Conservation (phyloP, 1,140 invertebrate genomes). For the Uloborus diversus region DNA sequence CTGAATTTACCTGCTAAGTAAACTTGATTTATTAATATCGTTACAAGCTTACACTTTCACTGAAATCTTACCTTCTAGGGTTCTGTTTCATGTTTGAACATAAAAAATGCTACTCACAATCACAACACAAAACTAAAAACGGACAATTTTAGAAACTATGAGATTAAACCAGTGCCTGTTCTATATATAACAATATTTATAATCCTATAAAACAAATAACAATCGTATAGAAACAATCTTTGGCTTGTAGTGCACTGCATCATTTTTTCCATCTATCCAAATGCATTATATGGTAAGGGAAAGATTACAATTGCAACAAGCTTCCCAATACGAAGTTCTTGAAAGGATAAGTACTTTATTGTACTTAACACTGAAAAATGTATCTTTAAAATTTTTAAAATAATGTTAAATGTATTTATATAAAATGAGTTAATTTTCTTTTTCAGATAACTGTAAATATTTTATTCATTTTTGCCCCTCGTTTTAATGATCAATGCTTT, state of each 20-base stretch:
- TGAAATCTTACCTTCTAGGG: background rate
- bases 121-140: background rate
- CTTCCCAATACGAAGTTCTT: background rate
- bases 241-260: background rate
- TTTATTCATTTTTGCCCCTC: too few relatives aligned
- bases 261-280: background rate
- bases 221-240: constrained; percentile 28
- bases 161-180: background rate
- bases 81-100: background rate
- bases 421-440: background rate
- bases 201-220: constrained; percentile 45
- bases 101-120: background rate
- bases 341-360: background rate
- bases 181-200: background rate
- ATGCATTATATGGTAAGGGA: background rate
- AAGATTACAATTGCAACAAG: background rate
- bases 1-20: background rate
- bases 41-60: background rate
- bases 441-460: background rate
- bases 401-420: background rate
- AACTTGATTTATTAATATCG: background rate
- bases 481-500: too few relatives aligned
- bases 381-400: background rate
- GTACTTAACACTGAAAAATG: background rate
- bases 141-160: background rate